Conservation (phyloP, 23 tunicate species). For the Trididemnum miniatum region DNA sequence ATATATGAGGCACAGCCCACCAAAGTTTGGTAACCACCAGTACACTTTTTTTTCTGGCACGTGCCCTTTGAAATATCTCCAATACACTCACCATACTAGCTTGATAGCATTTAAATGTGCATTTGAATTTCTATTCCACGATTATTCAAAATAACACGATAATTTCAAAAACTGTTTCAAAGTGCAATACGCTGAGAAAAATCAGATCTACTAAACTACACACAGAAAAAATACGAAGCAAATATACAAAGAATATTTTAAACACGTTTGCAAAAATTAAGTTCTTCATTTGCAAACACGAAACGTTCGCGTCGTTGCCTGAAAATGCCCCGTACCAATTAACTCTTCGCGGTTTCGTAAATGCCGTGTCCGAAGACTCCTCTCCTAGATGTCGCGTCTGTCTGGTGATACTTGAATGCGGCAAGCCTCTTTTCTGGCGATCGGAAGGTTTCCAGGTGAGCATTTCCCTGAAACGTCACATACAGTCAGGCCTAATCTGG, state of each 20-base stretch:
- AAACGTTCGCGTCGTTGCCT: background rate
- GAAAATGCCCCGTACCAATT: background rate
- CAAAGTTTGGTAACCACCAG: no score
- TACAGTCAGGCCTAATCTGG: no score
- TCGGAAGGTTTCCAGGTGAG: slow-evolving; percentile 86
- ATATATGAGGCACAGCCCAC: no score
- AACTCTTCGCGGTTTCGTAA: slow-evolving; percentile 82
- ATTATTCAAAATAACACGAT: no score
- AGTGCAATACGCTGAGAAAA: background rate
- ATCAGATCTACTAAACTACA: background rate
- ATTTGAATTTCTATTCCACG: no score
- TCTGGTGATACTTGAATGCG: slow-evolving; percentile 85
- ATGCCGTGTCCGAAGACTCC: slow-evolving; percentile 94
- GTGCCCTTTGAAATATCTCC: no score
- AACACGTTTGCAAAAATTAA: background rate
- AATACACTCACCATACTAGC: no score
- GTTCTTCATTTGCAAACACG: no score
- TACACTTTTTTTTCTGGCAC: no score
- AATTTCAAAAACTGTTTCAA: background rate
- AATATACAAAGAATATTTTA: no score
- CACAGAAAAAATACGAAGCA: background rate
- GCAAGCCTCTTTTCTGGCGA: slow-evolving; percentile 58
- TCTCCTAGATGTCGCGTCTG: slow-evolving; percentile 80
- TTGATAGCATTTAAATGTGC: no score
- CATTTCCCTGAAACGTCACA: slow-evolving; percentile 61